Evolutionary conservation across 2,797 vertebrate species (phyloP).

Genomic region (Benthosema pterotum): DNA sequence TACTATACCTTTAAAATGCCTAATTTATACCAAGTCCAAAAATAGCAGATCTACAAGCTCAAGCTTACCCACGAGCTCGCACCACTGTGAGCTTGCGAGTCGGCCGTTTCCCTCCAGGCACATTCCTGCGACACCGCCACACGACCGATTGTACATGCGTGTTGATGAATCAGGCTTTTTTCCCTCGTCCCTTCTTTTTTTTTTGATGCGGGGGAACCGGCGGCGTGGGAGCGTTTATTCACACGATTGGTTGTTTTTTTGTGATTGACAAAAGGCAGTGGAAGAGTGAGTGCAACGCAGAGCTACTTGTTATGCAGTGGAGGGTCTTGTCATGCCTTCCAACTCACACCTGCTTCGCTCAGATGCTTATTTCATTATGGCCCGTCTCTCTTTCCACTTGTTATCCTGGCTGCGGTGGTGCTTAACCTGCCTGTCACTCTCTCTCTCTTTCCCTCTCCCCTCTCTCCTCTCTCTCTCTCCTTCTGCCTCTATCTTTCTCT

Average conservation of each 20-base stretch:
- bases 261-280: conserved; percentile 75
- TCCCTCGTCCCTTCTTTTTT: too few species aligned
- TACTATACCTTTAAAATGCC: too few species aligned
- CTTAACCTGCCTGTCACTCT: conserved; percentile 61
- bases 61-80: too few species aligned
- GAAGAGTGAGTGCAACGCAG: conserved; percentile 65
- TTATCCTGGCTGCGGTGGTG: conserved; percentile 39
- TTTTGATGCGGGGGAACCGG: too few species aligned
- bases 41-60: too few species aligned
- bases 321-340: conserved; percentile 77
- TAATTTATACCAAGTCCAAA: not conserved
- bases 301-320: conserved; percentile 79
- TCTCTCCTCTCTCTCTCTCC: conserved; percentile 9
- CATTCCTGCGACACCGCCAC: too few species aligned
- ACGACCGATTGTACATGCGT: too few species aligned
- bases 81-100: too few species aligned
- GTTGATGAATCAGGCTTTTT: too few species aligned
- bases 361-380: conserved; percentile 77
- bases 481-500: not conserved
- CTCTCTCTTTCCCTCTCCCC: not conserved
- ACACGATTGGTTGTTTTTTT: conserved; percentile 70
- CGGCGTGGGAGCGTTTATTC: conserved; percentile 59
- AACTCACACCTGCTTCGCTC: conserved; percentile 73
- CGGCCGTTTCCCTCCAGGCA: too few species aligned
- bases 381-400: conserved; percentile 53